Evolutionary conservation across 2,113 vertebrate genomes (phyloP).

Genomic region (Scartelaos histophorus): DNA sequence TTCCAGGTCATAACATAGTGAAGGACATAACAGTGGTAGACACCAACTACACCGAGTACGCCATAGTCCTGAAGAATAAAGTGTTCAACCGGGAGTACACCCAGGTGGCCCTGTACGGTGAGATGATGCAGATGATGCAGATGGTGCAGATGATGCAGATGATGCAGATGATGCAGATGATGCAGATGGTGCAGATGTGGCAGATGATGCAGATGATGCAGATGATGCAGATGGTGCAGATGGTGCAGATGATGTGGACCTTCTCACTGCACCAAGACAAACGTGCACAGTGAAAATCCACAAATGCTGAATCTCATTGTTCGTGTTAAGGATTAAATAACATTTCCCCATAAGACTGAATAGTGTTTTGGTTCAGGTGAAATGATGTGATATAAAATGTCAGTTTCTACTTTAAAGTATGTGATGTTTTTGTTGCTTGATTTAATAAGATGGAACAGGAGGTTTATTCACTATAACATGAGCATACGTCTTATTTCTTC

Average conservation of each 20-base stretch:
- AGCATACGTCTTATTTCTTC: too few relatives aligned
- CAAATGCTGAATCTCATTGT: background rate
- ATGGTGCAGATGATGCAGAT: background rate
- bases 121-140: too few relatives aligned
- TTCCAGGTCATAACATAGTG: conserved; percentile 68
- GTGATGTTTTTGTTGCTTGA: too few relatives aligned
- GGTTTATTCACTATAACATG: too few relatives aligned
- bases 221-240: background rate
- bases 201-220: background rate
- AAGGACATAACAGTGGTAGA: conserved; percentile 81
- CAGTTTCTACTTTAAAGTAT: too few relatives aligned
- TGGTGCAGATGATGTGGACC: background rate
- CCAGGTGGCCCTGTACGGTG: conserved; percentile 78
- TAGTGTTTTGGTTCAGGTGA: too few relatives aligned
- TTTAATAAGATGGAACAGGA: too few relatives aligned
- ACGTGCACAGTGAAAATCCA: background rate
- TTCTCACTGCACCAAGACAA: too few relatives aligned
- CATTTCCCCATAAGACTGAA: too few relatives aligned
- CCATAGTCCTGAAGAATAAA: conserved; percentile 77
- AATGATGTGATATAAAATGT: too few relatives aligned
- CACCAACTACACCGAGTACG: conserved; percentile 78
- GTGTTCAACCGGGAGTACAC: conserved; percentile 75
- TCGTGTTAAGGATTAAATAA: background rate
- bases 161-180: background rate
- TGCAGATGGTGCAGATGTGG: background rate